Conservation (phyloP, 2,888 invertebrate genomes). For the Rotaria socialis region DNA sequence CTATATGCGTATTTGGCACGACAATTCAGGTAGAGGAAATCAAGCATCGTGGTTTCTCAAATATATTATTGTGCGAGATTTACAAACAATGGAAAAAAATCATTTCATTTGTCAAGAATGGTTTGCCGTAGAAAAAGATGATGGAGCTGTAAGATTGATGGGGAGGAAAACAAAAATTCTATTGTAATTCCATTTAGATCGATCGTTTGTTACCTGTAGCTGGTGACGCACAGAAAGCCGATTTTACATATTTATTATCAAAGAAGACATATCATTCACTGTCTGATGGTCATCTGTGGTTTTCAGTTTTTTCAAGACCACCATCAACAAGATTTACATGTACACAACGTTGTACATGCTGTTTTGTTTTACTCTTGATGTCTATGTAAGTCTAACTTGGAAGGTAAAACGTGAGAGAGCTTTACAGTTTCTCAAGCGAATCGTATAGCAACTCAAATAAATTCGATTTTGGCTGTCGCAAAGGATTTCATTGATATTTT, state of each 20-base stretch:
- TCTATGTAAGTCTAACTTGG: conserved; percentile 59
- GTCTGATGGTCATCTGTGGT: conserved; percentile 63
- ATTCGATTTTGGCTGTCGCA: too few relatives aligned
- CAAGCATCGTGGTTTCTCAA: conserved; percentile 61
- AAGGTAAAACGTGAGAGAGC: too few relatives aligned
- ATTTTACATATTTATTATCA: conserved; percentile 61
- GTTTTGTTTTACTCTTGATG: conserved; percentile 60
- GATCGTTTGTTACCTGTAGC: conserved; percentile 62
- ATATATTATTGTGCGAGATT: conserved; percentile 59
- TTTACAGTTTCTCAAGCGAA: too few relatives aligned
- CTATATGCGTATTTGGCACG: conserved; percentile 59
- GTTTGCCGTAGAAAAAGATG: conserved; percentile 62
- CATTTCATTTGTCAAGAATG: conserved; percentile 60
- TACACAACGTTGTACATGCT: conserved; percentile 61
- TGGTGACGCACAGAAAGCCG: conserved; percentile 59
- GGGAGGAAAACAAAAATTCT: neutral
- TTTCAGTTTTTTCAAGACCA: conserved; percentile 62
- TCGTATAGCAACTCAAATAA: too few relatives aligned
- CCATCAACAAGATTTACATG: conserved; percentile 61
- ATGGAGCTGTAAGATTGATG: conserved; percentile 52
- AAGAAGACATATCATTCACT: conserved; percentile 58
- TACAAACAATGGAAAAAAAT: conserved; percentile 61
- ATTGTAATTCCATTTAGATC: conserved; percentile 52
- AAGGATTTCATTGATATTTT: too few relatives aligned
- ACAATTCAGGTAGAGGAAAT: conserved; percentile 61